Conservation (phyloP, 2,888 invertebrate genomes). For the Camptogramma bilineatum region DNA sequence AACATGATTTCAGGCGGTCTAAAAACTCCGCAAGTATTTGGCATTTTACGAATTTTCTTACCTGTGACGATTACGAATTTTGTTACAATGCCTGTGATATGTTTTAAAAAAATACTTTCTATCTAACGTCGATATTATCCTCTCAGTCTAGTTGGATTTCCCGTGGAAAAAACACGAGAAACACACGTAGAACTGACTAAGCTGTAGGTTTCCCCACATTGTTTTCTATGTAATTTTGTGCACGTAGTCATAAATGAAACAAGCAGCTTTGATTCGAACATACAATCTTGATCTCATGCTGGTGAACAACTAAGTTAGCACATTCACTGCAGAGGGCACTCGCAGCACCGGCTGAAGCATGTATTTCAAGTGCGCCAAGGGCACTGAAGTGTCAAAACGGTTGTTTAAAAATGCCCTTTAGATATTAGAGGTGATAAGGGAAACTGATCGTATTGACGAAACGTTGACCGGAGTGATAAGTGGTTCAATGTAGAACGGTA, state of each 20-base stretch:
- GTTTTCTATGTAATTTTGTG: not conserved
- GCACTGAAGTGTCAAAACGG: not conserved
- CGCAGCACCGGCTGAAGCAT: no score
- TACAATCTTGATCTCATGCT: not conserved
- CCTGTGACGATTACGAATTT: no score
- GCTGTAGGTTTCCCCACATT: not conserved
- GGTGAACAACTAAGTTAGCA: no score
- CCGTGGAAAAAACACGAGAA: not conserved
- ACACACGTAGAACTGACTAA: not conserved
- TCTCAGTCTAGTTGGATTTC: not conserved
- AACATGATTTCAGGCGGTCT: no score
- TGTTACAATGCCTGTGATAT: not conserved
- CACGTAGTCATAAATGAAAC: not conserved
- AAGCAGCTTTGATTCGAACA: not conserved
- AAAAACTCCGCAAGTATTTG: no score
- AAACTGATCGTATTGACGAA: constrained; percentile 43
- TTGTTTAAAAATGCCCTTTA: constrained; percentile 36
- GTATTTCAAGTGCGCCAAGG: no score
- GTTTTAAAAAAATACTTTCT: not conserved
- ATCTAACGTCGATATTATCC: not conserved
- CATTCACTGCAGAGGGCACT: no score
- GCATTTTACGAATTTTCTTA: not conserved
- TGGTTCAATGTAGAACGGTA: constrained; percentile 61
- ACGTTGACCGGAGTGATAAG: constrained; percentile 55
- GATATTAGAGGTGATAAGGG: constrained; percentile 41